phyloP scores from a whole-genome alignment of 2,797 vertebrate genomes.

The Chrysocyon brachyurus region DNA sequence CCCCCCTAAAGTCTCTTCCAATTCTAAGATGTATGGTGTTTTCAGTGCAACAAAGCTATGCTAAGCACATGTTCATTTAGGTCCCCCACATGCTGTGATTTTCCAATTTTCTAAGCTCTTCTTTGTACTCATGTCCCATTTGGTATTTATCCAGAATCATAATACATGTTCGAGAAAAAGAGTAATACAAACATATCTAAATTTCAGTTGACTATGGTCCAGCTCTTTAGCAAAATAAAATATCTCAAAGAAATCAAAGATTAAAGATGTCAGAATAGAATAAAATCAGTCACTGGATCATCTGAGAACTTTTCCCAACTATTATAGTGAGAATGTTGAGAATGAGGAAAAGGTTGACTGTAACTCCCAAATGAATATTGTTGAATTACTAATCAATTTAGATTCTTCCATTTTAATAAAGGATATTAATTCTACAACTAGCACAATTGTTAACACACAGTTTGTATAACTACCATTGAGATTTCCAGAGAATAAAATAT shows the following conservation, averaged over 20 bases:
- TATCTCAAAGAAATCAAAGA: not conserved
- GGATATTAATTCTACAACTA: not conserved
- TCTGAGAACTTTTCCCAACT: not conserved
- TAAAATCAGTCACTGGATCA: not conserved
- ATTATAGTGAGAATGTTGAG: not conserved
- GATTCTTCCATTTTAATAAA: not conserved
- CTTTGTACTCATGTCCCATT: not conserved
- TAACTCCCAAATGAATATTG: not conserved
- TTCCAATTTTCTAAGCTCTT: not conserved
- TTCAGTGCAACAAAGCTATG: not conserved
- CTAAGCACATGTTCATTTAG: not conserved
- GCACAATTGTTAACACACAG: not conserved
- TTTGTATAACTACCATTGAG: not conserved
- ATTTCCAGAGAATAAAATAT: constrained; percentile 24
- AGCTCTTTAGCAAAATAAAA: not conserved
- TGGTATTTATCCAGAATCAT: not conserved
- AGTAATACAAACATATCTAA: not conserved
- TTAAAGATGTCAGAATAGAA: not conserved
- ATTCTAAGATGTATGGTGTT: not conserved
- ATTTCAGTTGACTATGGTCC: not conserved
- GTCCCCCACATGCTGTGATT: not conserved
- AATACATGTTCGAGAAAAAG: not conserved
- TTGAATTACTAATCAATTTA: not conserved
- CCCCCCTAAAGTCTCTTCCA: not conserved
- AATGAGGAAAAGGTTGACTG: not conserved